phyloP scores from a whole-genome alignment of 2,888 invertebrate genomes.

The Marasmarcha lunaedactyla region DNA sequence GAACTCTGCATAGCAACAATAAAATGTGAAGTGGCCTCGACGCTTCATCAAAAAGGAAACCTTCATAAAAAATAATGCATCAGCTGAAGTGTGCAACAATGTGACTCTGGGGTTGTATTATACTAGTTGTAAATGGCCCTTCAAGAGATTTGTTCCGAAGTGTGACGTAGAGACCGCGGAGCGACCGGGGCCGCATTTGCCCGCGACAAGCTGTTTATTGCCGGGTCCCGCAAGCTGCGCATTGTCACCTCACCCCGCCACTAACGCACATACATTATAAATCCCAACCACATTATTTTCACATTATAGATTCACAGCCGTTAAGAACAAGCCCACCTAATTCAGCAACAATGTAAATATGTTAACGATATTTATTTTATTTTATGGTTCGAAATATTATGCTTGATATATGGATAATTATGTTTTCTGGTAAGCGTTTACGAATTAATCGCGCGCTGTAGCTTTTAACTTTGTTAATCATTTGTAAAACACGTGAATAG shows the following conservation, averaged over 20 bases:
- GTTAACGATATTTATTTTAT: not conserved
- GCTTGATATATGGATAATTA: too few relatives aligned
- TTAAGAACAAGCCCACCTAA: not conserved
- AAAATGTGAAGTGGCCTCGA: too few relatives aligned
- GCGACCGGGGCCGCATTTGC: not conserved
- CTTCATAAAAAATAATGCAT: slow-evolving; percentile 34
- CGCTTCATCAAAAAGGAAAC: slow-evolving; percentile 26
- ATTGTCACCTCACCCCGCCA: not conserved
- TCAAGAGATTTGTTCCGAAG: slow-evolving; percentile 58
- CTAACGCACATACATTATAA: not conserved
- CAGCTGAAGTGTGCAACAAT: slow-evolving; percentile 42
- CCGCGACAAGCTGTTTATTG: not conserved
- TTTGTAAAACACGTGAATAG: too few relatives aligned
- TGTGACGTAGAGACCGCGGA: slow-evolving; percentile 5
- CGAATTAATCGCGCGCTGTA: not conserved
- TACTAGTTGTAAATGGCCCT: slow-evolving; percentile 36
- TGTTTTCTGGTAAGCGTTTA: not conserved
- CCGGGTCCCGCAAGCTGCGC: not conserved
- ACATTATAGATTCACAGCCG: not conserved
- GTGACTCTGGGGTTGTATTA: slow-evolving; percentile 46
- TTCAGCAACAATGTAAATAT: not conserved
- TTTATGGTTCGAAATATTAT: not conserved
- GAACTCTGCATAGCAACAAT: too few relatives aligned
- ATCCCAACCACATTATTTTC: not conserved
- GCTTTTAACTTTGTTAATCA: too few relatives aligned